These are phyloP conservation scores for Corythoichthys haematopterus DNA, from an alignment of 2,113 vertebrate genomes.

Conservation along the genomic window DNA sequence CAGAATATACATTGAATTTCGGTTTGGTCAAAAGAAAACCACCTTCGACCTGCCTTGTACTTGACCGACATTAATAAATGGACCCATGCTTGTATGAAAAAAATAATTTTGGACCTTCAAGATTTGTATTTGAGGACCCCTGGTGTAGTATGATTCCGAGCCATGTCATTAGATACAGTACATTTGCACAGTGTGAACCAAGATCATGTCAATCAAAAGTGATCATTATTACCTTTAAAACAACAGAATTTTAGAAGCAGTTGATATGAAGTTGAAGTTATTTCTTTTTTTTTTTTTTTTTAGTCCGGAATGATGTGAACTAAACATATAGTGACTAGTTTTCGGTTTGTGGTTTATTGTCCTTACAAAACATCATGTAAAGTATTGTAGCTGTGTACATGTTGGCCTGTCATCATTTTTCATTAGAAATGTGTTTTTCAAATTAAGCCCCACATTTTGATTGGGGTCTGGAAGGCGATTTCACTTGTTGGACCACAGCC, in stretches of 20 bases:
- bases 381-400: background rate
- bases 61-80: too few species aligned
- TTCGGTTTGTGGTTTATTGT: background rate
- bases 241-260: too few species aligned
- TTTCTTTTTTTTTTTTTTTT: background rate
- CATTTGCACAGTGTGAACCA: background rate
- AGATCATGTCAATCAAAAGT: background rate
- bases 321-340: background rate
- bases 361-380: background rate
- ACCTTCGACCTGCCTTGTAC: too few species aligned
- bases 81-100: too few species aligned
- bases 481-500: background rate
- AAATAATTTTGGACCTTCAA: too few species aligned
- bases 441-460: background rate
- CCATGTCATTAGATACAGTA: too few species aligned
- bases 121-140: too few species aligned
- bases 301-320: background rate
- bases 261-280: background rate
- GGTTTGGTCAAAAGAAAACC: too few species aligned
- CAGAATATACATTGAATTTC: too few species aligned
- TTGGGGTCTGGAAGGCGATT: background rate
- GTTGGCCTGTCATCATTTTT: background rate
- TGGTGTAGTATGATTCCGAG: background rate
- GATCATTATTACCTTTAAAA: background rate
- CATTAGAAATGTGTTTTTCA: background rate